Percentiles rank a stretch among this genome's conserved stretches.
phyloP scores from a whole-genome alignment of 1,140 invertebrate genomes.

The Musca vetustissima region DNA sequence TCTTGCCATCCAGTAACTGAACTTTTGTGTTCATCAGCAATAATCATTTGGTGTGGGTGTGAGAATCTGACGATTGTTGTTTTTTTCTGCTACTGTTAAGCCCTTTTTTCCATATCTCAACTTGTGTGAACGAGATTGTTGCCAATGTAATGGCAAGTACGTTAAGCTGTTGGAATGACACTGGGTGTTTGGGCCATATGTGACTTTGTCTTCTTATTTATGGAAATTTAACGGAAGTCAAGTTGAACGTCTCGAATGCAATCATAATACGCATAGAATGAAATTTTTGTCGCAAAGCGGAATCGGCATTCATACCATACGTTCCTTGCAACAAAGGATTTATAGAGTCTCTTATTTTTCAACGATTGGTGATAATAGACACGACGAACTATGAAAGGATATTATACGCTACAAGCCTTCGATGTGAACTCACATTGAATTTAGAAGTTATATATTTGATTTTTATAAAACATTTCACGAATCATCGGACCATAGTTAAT shows the following conservation, averaged over 20 bases:
- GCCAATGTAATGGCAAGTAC: background rate
- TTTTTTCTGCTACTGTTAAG: slow-evolving; percentile 5
- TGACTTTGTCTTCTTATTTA: slow-evolving; percentile 30
- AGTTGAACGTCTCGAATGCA: slow-evolving; percentile 11
- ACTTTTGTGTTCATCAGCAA: slow-evolving; percentile 9
- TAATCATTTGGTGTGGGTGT: slow-evolving; percentile 6
- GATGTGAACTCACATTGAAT: too few species aligned
- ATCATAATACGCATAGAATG: slow-evolving; percentile 5
- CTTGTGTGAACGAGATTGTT: background rate
- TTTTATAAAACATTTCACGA: too few species aligned
- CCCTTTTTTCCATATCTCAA: background rate
- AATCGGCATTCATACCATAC: slow-evolving; percentile 6
- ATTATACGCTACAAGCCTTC: too few species aligned
- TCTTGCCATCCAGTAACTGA: background rate
- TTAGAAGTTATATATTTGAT: too few species aligned
- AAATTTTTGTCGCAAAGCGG: slow-evolving; percentile 7
- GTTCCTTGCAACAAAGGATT: slow-evolving; percentile 1
- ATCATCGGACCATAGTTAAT: too few species aligned
- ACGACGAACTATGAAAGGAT: too few species aligned
- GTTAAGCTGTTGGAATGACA: slow-evolving; percentile 25
- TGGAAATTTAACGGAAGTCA: slow-evolving; percentile 29
- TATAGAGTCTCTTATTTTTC: background rate
- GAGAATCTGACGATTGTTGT: background rate
- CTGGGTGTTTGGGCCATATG: slow-evolving; percentile 29
- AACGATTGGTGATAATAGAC: too few species aligned